A percentile compares a stretch with the other conserved stretches of the same genome.
Conservation (phyloP, 2,888 invertebrate genomes). For the Lamellibrachia satsuma region DNA sequence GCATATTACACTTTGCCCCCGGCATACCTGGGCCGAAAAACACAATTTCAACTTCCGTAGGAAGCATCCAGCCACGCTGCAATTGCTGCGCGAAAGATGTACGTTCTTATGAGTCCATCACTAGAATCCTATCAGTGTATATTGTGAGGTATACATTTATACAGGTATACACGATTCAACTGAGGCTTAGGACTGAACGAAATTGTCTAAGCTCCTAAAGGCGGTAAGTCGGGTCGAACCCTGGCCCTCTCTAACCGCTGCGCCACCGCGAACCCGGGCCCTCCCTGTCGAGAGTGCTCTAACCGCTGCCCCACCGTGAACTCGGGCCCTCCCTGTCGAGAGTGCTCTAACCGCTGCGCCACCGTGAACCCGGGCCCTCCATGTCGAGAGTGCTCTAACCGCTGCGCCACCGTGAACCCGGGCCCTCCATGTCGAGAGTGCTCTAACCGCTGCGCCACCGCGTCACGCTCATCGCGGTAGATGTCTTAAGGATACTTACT, state of each 20-base stretch:
- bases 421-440: too few relatives aligned
- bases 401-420: too few relatives aligned
- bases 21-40: too few relatives aligned
- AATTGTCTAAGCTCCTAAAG: neutral
- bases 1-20: too few relatives aligned
- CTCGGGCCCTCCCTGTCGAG: too few relatives aligned
- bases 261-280: neutral
- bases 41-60: neutral
- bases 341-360: neutral
- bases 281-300: too few relatives aligned
- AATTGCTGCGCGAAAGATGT: neutral
- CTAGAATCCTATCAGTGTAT: neutral
- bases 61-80: neutral
- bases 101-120: neutral
- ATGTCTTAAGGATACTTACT: neutral
- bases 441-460: neutral
- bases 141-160: neutral
- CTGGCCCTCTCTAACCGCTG: neutral
- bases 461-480: neutral
- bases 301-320: too few relatives aligned
- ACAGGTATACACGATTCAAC: neutral
- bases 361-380: neutral
- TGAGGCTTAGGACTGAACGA: neutral
- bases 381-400: too few relatives aligned
- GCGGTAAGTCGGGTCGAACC: neutral